A percentile compares a stretch with the other conserved stretches of the same genome.
These are phyloP conservation scores for Cinclus mexicanus DNA, from an alignment of 2,113 vertebrate species.

Conservation along the genomic window DNA sequence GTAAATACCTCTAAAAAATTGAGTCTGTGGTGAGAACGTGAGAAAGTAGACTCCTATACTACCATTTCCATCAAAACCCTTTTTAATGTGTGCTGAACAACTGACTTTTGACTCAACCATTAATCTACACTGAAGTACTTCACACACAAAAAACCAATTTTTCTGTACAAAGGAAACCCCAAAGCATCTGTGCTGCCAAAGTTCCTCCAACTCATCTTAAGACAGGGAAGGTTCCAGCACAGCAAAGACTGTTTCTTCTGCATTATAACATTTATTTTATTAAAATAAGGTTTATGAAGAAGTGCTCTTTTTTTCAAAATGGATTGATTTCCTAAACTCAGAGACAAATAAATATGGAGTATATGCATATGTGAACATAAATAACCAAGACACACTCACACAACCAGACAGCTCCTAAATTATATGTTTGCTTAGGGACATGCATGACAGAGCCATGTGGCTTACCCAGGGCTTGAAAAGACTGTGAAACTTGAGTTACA, in stretches of 20 bases:
- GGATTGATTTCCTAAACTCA: background rate
- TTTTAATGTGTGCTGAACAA: background rate
- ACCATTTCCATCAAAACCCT: background rate
- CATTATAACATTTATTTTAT: background rate
- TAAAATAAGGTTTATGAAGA: background rate
- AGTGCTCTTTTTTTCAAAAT: background rate
- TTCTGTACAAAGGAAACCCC: fast-evolving
- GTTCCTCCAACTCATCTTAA: background rate
- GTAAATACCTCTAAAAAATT: background rate
- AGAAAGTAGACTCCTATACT: background rate
- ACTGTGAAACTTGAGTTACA: background rate
- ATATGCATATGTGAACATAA: background rate
- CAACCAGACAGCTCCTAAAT: background rate
- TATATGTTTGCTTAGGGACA: background rate
- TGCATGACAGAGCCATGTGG: background rate
- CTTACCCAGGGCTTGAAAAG: background rate
- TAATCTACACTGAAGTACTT: background rate
- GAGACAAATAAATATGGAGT: background rate
- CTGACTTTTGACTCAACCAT: background rate
- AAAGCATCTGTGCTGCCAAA: fast-evolving
- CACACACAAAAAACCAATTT: background rate
- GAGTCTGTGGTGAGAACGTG: fast-evolving
- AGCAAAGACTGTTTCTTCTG: background rate
- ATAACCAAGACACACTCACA: background rate
- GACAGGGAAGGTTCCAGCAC: background rate